Evolutionary conservation across 2,113 vertebrate species (phyloP).

Genomic region (Scolopax mira): DNA sequence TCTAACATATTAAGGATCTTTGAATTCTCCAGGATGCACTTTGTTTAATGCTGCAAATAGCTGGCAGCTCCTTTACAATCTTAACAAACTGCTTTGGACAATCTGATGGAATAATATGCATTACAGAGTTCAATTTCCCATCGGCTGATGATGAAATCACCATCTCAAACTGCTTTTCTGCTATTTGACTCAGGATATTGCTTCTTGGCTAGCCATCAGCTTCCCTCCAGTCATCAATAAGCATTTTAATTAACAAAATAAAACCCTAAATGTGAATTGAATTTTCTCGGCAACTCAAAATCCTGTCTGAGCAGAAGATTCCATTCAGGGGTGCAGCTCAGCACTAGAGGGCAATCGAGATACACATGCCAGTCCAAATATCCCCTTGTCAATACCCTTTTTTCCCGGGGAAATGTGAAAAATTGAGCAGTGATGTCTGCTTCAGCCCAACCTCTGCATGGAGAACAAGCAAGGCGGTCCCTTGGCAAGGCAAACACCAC

Average conservation of each 20-base stretch:
- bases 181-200: slow-evolving; percentile 35
- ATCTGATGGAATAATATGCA: slow-evolving; percentile 22
- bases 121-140: slow-evolving; percentile 13
- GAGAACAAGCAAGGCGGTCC: background rate
- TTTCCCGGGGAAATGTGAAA: background rate
- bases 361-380: background rate
- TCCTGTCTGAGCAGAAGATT: background rate
- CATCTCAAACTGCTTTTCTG: slow-evolving; percentile 15
- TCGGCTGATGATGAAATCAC: slow-evolving; percentile 27
- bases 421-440: background rate
- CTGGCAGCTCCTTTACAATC: background rate
- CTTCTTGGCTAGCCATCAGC: background rate
- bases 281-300: background rate
- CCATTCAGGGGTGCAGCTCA: background rate
- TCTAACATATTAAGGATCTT: slow-evolving; percentile 10
- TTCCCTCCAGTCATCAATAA: slow-evolving; percentile 28
- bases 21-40: background rate
- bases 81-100: slow-evolving; percentile 13
- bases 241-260: slow-evolving; percentile 53
- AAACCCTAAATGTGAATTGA: background rate
- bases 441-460: background rate
- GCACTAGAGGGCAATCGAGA: slow-evolving; percentile 65
- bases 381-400: background rate
- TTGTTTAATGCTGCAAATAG: background rate
- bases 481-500: background rate